Base-by-base conservation (phyloP, 1,140 invertebrate species). In the Eufriesea mexicana region DNA sequence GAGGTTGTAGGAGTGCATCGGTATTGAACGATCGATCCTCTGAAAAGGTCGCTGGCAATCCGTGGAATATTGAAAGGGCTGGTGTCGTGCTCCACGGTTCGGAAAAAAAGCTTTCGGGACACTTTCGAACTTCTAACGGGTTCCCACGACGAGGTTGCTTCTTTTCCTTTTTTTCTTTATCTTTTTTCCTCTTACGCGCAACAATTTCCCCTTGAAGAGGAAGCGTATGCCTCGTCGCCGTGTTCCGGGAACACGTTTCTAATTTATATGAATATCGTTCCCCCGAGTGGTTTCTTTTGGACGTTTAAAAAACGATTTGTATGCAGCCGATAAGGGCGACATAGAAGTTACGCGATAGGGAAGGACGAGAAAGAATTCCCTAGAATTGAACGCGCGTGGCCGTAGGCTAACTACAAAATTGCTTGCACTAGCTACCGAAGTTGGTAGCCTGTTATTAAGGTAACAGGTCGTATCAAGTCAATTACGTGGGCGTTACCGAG, bases 81-180 rank as follows among this genome's bases (percentile, higher is more conserved):
- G 88, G 84, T 90, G 91, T 90, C 90, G 68, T 61, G 55, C 71
- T 84, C 84, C 74, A 20, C 28, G 62, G 14, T 28, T 14, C n/a
- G n/a, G 49, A 70, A 89, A 85, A 89, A 90, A 86, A 78, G 35
- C 70, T 79, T 84, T 62, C 64, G 74, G 77, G 25, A 80, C 66
- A 66, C 64, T 79, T 83, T 78, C 47, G 54, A 84, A 62, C 77
- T 85, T 75, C 74, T 85, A 91, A 90, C 89, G 87, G 90, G 87
- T 94, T 94, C 93, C 92, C 93, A 94, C 93, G 93, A 91, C 57
- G 55, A 16, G 64, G 67, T 35, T 35, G 61, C 18, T 62, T 35
- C 28, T 28, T 4, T 18, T 8, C 20, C 16, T 47, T 49, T 28
- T n/a, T n/a, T 55, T 78, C 28, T 55, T n/a, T 10, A 4, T 18